Conservation (phyloP, 2,888 invertebrate species). For the Euzetes globulus region DNA sequence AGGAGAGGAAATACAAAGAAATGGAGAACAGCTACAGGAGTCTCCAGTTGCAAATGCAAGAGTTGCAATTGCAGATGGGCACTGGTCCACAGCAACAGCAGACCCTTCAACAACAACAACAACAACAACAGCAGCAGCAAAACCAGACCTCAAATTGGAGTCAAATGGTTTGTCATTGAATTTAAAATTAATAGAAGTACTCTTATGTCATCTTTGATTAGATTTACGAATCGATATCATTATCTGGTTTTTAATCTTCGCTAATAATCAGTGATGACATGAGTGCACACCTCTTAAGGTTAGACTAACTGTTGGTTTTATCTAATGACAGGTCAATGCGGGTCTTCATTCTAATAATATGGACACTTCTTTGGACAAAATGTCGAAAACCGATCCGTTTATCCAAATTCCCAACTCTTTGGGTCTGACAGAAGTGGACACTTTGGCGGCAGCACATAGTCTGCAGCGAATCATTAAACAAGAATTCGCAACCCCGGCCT, state of each 20-base stretch:
- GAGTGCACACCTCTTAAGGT: not conserved
- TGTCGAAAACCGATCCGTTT: not conserved
- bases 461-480: conserved; percentile 29
- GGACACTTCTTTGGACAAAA: not conserved
- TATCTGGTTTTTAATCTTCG: too few relatives aligned
- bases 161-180: not conserved
- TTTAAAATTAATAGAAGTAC: not conserved
- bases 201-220: not conserved
- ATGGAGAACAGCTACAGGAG: conserved; percentile 75
- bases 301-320: not conserved
- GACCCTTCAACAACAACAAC: not conserved
- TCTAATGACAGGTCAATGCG: not conserved
- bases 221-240: not conserved
- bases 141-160: conserved; percentile 1
- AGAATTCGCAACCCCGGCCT: conserved; percentile 14
- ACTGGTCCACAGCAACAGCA: not conserved
- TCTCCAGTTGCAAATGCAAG: conserved; percentile 72
- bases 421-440: conserved; percentile 6
- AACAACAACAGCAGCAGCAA: not conserved
- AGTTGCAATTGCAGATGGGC: conserved; percentile 35
- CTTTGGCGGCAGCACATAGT: conserved; percentile 19
- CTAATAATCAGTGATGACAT: not conserved
- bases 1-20: conserved; percentile 68
- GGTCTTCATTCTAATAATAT: not conserved
- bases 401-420: not conserved